Conservation (phyloP, 2,888 invertebrate genomes). For the Corythucha ciliata region DNA sequence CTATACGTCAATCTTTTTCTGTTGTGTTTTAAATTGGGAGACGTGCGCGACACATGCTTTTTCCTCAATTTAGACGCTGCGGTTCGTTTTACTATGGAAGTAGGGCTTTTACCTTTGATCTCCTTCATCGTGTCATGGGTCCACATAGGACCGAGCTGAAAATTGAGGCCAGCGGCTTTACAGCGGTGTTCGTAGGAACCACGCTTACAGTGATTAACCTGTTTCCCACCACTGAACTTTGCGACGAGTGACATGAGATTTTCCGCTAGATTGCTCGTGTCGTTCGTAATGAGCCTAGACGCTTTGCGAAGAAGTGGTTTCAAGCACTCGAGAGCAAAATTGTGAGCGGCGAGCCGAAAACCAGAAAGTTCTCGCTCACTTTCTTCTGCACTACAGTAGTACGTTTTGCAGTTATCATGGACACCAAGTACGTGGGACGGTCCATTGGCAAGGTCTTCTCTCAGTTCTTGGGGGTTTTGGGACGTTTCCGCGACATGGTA, state of each 20-base stretch:
- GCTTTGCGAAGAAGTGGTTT: conserved; percentile 20
- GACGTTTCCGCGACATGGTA: conserved; percentile 3
- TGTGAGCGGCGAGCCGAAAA: conserved; percentile 4
- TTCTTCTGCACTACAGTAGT: conserved; percentile 15
- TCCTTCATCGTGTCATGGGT: background rate
- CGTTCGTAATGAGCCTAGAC: conserved; percentile 7
- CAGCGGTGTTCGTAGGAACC: background rate
- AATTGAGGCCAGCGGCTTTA: background rate
- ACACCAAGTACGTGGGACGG: conserved; percentile 22
- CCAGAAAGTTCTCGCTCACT: conserved; percentile 10
- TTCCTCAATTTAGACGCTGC: background rate
- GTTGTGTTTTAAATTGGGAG: too few species aligned
- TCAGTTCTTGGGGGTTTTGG: background rate
- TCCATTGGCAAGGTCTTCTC: conserved; percentile 13
- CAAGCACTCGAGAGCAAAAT: conserved; percentile 10
- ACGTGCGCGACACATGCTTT: background rate
- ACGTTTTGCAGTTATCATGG: conserved; percentile 18
- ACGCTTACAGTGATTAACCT: conserved; percentile 9
- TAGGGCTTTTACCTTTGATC: conserved; percentile 4
- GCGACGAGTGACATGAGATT: conserved; percentile 24
- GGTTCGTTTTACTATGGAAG: background rate
- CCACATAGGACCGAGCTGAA: conserved; percentile 2
- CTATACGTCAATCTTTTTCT: background rate
- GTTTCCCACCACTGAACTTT: conserved; percentile 22
- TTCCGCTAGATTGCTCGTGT: conserved; percentile 26